Evolutionary conservation across 2,797 vertebrate genomes (phyloP).

Genomic region (Betta splendens): DNA sequence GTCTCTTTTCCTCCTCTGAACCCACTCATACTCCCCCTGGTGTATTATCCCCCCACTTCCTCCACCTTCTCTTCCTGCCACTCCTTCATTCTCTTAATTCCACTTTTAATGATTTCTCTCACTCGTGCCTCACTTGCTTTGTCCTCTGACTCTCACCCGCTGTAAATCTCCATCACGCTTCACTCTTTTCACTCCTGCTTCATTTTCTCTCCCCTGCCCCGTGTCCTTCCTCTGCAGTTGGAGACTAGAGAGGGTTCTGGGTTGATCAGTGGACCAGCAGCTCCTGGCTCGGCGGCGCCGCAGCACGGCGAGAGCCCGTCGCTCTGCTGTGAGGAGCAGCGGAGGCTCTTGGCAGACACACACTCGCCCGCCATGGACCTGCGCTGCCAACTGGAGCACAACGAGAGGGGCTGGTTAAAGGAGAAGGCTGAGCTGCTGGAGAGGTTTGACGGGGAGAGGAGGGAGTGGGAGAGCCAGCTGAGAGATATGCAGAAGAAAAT

Average conservation of each 20-base stretch:
- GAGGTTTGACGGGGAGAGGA: slow-evolving; percentile 93
- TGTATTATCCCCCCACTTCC: slow-evolving; percentile 56
- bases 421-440: slow-evolving; percentile 94
- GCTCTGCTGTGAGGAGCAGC: slow-evolving; percentile 80
- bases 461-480: slow-evolving; percentile 96
- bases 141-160: slow-evolving; percentile 40
- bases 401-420: slow-evolving; percentile 87
- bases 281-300: slow-evolving; percentile 32
- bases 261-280: slow-evolving; percentile 53
- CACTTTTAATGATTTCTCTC: slow-evolving; percentile 44
- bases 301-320: slow-evolving; percentile 50
- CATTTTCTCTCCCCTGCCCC: slow-evolving; percentile 24
- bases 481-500: slow-evolving; percentile 96
- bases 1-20: slow-evolving; percentile 52
- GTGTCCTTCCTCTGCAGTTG: slow-evolving; percentile 65
- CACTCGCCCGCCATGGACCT: slow-evolving; percentile 89
- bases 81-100: slow-evolving; percentile 77
- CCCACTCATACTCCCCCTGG: slow-evolving; percentile 67
- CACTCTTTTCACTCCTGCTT: slow-evolving; percentile 27
- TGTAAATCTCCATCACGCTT: slow-evolving; percentile 37
- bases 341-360: slow-evolving; percentile 79
- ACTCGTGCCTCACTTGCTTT: slow-evolving; percentile 10
- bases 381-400: slow-evolving; percentile 86
- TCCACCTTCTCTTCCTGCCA: slow-evolving; percentile 74
- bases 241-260: slow-evolving; percentile 75